Base-by-base conservation (phyloP, 2,113 vertebrate species). In the Eolophus roseicapilla region DNA sequence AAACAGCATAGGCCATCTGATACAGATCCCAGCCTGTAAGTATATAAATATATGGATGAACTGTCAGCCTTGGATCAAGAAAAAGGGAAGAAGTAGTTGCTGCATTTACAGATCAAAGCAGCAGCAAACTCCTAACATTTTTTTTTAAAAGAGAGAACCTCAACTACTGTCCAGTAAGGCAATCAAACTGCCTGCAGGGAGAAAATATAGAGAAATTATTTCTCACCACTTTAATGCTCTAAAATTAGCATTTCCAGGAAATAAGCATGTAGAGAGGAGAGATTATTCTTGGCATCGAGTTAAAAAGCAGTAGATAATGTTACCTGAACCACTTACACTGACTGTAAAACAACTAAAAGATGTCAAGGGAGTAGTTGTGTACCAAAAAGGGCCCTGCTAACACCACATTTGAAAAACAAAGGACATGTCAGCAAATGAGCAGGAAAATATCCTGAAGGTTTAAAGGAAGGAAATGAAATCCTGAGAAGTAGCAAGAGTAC, bases 361-460 rank as follows among this genome's bases (percentile, higher is more conserved):
- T 68, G 83, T 89, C 65, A 68, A 93, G 35, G 74, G 29, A 39
- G 70, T 88, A 86, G 64, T 2, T 84, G 46, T n/a, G 64, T 88
- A 91, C 78, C 67, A 76, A 88, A 82, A 91, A 85, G 23, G 28
- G 78, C 69, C 85, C 63, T 68, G 79, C 43, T 86, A 93, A 78
- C 55, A 80, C 37, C 37, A 50, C 24, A 60, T 73, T 81, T 83
- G 79, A 82, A 94, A 88, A 97, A 94, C 89, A 91, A 92, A 95
- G 78, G 50, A 80, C 37, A 63, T 83, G 90, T 82, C 92, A 97
- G 85, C 92, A 95, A 91, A 91, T 59, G 78, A 95, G 77, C 52
- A 86, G 55, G 79, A 95, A 96, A 94, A 96, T 90, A 94, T 70
- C 93, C 93, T 82, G 68, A 75, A 93, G 94, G 82, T 95, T 93